phyloP scores from a whole-genome alignment of 2,113 vertebrate genomes.

The Vireo altiloquus region DNA sequence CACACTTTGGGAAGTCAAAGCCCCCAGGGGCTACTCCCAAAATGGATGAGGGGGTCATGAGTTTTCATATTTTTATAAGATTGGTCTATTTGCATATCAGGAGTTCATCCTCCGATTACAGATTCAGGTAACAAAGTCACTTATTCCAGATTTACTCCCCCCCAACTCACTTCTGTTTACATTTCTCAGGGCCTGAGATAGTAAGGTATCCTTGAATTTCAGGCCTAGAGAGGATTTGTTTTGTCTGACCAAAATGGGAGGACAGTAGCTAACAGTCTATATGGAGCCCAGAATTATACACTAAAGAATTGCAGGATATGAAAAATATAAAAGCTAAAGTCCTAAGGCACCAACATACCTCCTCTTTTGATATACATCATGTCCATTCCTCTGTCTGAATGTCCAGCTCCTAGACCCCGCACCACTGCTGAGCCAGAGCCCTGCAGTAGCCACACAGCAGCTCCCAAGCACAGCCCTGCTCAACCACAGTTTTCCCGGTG shows the following conservation, averaged over 20 bases:
- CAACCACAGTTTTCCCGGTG: neutral
- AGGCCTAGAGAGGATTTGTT: neutral
- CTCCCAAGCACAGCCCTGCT: neutral
- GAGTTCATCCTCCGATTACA: neutral
- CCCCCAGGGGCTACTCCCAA: neutral
- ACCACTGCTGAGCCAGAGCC: neutral
- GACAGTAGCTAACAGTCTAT: neutral
- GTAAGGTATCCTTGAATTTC: neutral
- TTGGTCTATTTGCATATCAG: neutral
- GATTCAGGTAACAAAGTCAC: neutral
- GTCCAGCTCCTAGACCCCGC: neutral
- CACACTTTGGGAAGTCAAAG: neutral
- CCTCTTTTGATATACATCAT: neutral
- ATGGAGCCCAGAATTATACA: neutral
- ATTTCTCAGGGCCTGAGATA: neutral
- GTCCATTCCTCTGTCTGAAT: neutral
- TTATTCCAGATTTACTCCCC: neutral
- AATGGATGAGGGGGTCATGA: neutral
- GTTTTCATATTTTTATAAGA: neutral
- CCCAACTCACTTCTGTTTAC: neutral
- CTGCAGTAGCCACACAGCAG: rapidly evolving
- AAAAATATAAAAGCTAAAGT: neutral
- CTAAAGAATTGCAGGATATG: neutral
- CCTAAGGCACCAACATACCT: neutral
- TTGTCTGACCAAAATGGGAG: neutral